A percentile compares a stretch with the other conserved stretches of the same genome.
phyloP scores from a whole-genome alignment of 2,797 vertebrate species.

The Leuciscus waleckii region DNA sequence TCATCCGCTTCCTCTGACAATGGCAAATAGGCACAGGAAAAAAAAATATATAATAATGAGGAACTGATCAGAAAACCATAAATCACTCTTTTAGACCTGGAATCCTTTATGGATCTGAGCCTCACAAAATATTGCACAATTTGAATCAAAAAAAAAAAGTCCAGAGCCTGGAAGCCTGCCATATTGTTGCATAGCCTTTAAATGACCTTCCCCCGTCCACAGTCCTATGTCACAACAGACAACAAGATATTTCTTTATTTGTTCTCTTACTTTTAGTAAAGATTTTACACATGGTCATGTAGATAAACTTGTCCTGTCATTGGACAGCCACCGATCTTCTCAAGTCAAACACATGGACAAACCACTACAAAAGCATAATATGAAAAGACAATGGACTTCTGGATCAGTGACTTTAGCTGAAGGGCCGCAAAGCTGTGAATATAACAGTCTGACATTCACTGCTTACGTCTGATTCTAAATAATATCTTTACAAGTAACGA shows the following conservation, averaged over 20 bases:
- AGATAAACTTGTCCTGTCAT: not conserved
- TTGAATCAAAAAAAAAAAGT: conserved; percentile 19
- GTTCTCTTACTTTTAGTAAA: conserved; percentile 5
- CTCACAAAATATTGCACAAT: conserved; percentile 65
- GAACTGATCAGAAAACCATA: conserved; percentile 53
- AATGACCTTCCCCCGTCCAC: conserved; percentile 33
- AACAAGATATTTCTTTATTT: not conserved
- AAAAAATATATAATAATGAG: conserved; percentile 20
- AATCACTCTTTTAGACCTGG: conserved; percentile 47
- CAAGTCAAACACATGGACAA: conserved; percentile 7
- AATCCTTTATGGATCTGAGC: conserved; percentile 38
- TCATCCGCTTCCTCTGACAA: conserved; percentile 61
- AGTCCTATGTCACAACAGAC: not conserved
- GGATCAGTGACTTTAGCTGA: not conserved
- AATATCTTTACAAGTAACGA: not conserved
- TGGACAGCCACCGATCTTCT: not conserved
- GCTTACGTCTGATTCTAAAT: not conserved
- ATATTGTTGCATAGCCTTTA: conserved; percentile 60
- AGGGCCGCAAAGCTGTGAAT: conserved; percentile 5
- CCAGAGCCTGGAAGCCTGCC: conserved; percentile 42
- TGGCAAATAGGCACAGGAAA: conserved; percentile 62
- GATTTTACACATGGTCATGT: not conserved
- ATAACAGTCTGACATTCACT: conserved; percentile 20
- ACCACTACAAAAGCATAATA: conserved; percentile 9
- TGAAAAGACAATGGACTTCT: conserved; percentile 5